Percentiles rank a stretch among this genome's conserved stretches.
phyloP scores from a whole-genome alignment of 2,888 invertebrate species.

The Agrilus mali region DNA sequence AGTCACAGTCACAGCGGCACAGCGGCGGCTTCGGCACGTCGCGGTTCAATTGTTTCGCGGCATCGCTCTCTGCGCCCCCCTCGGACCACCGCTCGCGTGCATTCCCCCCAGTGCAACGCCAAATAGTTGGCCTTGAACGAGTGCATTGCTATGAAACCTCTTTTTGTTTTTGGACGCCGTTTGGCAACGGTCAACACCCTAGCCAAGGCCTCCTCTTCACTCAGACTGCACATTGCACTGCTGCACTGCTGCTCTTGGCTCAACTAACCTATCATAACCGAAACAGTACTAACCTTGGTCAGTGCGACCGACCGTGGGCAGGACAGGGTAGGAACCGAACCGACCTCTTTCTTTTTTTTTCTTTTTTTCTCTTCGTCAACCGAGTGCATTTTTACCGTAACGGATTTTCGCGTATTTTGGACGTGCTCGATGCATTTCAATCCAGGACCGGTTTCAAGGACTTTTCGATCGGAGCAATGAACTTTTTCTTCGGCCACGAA shows the following conservation, averaged over 20 bases:
- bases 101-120: slow-evolving; percentile 25
- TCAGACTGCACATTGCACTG: slow-evolving; percentile 23
- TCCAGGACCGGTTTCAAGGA: too few species aligned
- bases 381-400: slow-evolving; percentile 13
- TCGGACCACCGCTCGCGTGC: slow-evolving; percentile 15
- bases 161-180: slow-evolving; percentile 36
- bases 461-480: too few species aligned
- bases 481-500: too few species aligned
- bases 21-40: slow-evolving; percentile 24
- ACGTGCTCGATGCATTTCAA: too few species aligned
- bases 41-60: slow-evolving; percentile 37
- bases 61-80: slow-evolving; percentile 19
- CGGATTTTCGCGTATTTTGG: slow-evolving; percentile 5
- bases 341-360: slow-evolving; percentile 3
- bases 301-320: slow-evolving; percentile 16
- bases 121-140: slow-evolving; percentile 37
- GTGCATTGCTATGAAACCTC: slow-evolving; percentile 35
- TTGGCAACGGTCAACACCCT: slow-evolving; percentile 37
- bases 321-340: slow-evolving; percentile 7
- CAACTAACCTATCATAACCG: slow-evolving; percentile 34
- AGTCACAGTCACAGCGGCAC: slow-evolving; percentile 9
- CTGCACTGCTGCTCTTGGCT: slow-evolving; percentile 11
- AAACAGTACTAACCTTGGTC: slow-evolving; percentile 24
- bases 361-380: background rate
- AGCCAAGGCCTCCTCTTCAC: slow-evolving; percentile 27